Percentiles rank a stretch among this genome's conserved stretches.
phyloP scores from a whole-genome alignment of 2,113 vertebrate species.

The Cyanoliseus patagonus region DNA sequence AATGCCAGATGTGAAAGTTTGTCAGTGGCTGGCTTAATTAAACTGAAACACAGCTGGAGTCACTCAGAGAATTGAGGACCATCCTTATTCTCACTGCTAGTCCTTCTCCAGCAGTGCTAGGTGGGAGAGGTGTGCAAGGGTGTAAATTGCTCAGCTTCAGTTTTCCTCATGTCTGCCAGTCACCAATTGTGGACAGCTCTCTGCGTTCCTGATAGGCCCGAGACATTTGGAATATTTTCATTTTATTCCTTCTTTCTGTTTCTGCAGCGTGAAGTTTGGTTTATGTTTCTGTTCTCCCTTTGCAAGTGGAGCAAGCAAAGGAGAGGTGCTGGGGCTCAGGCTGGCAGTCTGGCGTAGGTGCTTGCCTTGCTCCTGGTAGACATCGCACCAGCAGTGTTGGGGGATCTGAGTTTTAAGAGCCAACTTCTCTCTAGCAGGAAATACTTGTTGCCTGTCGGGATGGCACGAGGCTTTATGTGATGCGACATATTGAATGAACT shows the following conservation, averaged over 20 bases:
- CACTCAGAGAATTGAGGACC: background rate
- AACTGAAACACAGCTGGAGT: background rate
- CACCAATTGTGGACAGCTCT: background rate
- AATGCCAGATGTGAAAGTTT: background rate
- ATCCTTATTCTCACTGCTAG: background rate
- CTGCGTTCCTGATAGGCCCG: background rate
- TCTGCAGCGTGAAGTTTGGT: background rate
- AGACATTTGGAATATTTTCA: background rate
- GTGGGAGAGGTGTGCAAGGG: background rate
- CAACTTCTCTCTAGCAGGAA: constrained; percentile 9
- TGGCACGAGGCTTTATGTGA: background rate
- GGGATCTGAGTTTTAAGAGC: background rate
- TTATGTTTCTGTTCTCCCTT: background rate
- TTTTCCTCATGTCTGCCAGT: background rate
- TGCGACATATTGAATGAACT: constrained; percentile 37
- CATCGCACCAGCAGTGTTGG: background rate
- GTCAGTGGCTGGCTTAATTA: background rate
- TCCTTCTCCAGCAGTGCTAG: background rate
- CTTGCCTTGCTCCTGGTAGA: background rate
- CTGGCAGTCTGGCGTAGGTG: background rate
- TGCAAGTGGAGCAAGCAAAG: background rate
- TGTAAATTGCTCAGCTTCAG: background rate
- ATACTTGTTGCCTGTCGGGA: background rate
- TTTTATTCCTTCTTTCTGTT: background rate
- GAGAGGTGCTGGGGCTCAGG: background rate